Evolutionary conservation across 2,113 vertebrate genomes (phyloP).

Genomic region (Oryzias javanicus): DNA sequence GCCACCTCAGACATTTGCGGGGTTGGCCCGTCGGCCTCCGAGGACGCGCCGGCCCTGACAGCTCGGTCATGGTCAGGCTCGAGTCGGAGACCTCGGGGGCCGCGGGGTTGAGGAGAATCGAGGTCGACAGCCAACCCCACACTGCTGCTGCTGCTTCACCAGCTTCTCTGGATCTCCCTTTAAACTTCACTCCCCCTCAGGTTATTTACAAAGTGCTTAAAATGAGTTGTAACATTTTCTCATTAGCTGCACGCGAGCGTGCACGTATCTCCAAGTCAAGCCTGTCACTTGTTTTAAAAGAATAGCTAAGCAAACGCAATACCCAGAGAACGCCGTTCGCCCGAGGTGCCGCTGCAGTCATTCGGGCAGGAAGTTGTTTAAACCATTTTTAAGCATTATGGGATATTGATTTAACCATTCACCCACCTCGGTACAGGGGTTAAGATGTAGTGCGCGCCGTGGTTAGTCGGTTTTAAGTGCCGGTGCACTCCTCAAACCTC

Average conservation of each 20-base stretch:
- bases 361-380: conserved; percentile 13
- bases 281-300: conserved; percentile 8
- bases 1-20: conserved; percentile 61
- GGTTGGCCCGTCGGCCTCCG: conserved; percentile 40
- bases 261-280: neutral
- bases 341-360: conserved; percentile 10
- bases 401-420: conserved; percentile 22
- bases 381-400: conserved; percentile 14
- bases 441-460: conserved; percentile 2
- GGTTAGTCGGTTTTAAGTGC: conserved; percentile 18
- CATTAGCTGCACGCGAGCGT: neutral
- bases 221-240: conserved; percentile 15
- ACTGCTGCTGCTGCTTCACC: conserved; percentile 11
- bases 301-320: conserved; percentile 12
- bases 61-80: conserved; percentile 36
- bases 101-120: neutral
- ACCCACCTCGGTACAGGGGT: conserved; percentile 2
- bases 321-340: conserved; percentile 6
- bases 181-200: conserved; percentile 18
- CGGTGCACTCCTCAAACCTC: conserved; percentile 9
- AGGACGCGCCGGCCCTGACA: conserved; percentile 24
- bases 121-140: conserved; percentile 13
- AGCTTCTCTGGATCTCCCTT: conserved; percentile 15
- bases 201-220: conserved; percentile 16
- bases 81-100: conserved; percentile 15